Evolutionary conservation across 2,888 invertebrate genomes (phyloP).

Genomic region (Athetis lepigone): DNA sequence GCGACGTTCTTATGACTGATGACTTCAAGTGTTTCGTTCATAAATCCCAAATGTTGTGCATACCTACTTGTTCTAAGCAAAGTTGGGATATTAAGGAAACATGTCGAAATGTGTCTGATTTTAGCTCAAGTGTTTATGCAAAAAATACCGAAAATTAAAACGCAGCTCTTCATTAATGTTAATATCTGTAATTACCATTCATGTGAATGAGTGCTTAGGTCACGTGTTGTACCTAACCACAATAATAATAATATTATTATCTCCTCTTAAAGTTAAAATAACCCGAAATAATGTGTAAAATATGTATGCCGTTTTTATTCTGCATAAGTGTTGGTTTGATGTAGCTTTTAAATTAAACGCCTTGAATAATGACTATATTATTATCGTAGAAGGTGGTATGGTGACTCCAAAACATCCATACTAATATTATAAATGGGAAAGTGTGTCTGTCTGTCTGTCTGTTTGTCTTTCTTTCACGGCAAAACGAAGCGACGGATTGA

Average conservation of each 20-base stretch:
- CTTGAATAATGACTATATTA: slow-evolving; percentile 9
- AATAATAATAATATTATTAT: slow-evolving; percentile 20
- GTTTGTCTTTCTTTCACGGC: background rate
- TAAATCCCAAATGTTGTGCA: slow-evolving; percentile 16
- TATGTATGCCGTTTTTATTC: slow-evolving; percentile 15
- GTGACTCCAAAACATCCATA: background rate
- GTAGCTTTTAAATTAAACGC: slow-evolving; percentile 23
- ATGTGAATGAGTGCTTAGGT: slow-evolving; percentile 8
- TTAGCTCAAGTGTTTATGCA: background rate
- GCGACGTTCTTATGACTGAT: slow-evolving; percentile 46
- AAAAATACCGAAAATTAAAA: slow-evolving; percentile 4
- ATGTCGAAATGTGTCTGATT: slow-evolving; percentile 2
- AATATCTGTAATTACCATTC: slow-evolving; percentile 30
- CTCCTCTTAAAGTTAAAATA: slow-evolving; percentile 25
- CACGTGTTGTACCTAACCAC: slow-evolving; percentile 12
- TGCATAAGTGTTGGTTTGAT: slow-evolving; percentile 20
- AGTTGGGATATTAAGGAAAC: slow-evolving; percentile 29
- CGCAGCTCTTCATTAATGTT: slow-evolving; percentile 6
- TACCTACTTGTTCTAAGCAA: slow-evolving; percentile 12
- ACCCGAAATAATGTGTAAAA: slow-evolving; percentile 19
- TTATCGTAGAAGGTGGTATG: background rate
- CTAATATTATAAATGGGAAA: too few relatives aligned
- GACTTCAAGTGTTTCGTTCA: slow-evolving; percentile 20
- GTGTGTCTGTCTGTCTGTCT: background rate
- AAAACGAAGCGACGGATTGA: background rate